These are phyloP conservation scores for Oryzaephilus surinamensis DNA, from an alignment of 1,140 invertebrate genomes.

Conservation along the genomic window DNA sequence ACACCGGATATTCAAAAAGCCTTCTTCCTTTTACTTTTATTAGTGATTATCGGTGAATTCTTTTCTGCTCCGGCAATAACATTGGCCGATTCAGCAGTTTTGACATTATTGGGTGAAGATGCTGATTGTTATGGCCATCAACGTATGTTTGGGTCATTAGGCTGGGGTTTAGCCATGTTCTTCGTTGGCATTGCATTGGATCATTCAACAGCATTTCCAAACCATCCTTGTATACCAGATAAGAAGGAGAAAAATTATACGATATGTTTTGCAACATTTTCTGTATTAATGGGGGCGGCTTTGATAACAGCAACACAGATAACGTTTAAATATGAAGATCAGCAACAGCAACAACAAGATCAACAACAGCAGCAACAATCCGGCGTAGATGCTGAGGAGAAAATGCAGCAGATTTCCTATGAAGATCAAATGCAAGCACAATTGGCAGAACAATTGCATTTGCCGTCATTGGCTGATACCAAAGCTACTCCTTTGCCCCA, in stretches of 20 bases:
- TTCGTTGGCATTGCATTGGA: slow-evolving; percentile 97
- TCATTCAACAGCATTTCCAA: slow-evolving; percentile 82
- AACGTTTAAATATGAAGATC: slow-evolving; percentile 64
- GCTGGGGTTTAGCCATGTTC: slow-evolving; percentile 98
- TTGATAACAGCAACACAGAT: slow-evolving; percentile 85
- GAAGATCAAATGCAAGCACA: slow-evolving; percentile 73
- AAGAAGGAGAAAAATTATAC: slow-evolving; percentile 94
- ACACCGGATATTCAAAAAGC: slow-evolving; percentile 87
- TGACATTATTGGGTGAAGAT: slow-evolving; percentile 83
- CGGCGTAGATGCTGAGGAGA: slow-evolving; percentile 34
- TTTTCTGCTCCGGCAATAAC: slow-evolving; percentile 95
- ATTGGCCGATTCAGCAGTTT: slow-evolving; percentile 89
- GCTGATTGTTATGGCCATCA: slow-evolving; percentile 91
- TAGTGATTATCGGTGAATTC: slow-evolving; percentile 95
- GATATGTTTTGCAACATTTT: slow-evolving; percentile 96
- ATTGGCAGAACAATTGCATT: slow-evolving; percentile 65
- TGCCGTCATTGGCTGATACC: slow-evolving; percentile 62
- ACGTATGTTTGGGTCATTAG: slow-evolving; percentile 96
- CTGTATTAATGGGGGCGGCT: slow-evolving; percentile 91
- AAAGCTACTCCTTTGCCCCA: slow-evolving; percentile 38
- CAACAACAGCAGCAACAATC: slow-evolving; percentile 5
- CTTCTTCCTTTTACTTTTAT: slow-evolving; percentile 84
- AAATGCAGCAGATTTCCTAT: slow-evolving; percentile 38
- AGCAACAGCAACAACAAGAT: slow-evolving; percentile 27
- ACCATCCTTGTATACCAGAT: slow-evolving; percentile 82